Evolutionary conservation across 2,113 vertebrate species (phyloP), one percentile per base, ranked within the genome.

Genomic region (Syngnathus typhle): DNA sequence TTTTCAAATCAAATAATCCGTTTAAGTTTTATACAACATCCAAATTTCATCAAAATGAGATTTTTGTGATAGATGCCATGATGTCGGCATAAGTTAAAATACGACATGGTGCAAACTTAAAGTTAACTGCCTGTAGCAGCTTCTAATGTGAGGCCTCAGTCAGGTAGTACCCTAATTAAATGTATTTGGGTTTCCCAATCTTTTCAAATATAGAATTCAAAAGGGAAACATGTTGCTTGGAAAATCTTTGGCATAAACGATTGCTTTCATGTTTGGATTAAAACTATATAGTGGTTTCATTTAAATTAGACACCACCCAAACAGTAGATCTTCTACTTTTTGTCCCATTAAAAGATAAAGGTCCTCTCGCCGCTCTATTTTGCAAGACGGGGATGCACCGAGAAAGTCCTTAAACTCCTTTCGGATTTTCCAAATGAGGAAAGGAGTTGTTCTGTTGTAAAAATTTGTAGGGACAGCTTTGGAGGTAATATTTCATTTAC

Each of bases 211-310:
- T n/a, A 61, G n/a, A 18, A 67, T 64, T 60, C 23, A 46, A 32
- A 36, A 63, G 43, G 39, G 27, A 67, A 63, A 38, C 27, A 21
- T 15, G 7, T 49, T 19, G 49, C 27, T 64, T 70, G 36, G 5
- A 76, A 76, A 74, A 72, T 76, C 76, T 82, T 82, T 82, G 80
- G 74, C 70, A 76, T 76, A 51, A 65, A 65, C 54, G 39, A n/a
- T 47, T n/a, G 51, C 71, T 61, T 58, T 66, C 37, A 69, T 52
- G n/a, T 4, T 19, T n/a, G 5, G 18, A 56, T 27, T 27, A 44
- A 8, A 62, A 23, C 43, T 6, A 10, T 36, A 56, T 15, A 7
- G 36, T 60, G 32, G 27, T 15, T 2, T 59, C 18, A 41, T 21
- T 41, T 21, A 11, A 61, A 41, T 23, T 23, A 13, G 23, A 37